These are phyloP conservation scores for Drosophila albomicans DNA, from an alignment of 1,140 invertebrate species.

Conservation along the genomic window DNA sequence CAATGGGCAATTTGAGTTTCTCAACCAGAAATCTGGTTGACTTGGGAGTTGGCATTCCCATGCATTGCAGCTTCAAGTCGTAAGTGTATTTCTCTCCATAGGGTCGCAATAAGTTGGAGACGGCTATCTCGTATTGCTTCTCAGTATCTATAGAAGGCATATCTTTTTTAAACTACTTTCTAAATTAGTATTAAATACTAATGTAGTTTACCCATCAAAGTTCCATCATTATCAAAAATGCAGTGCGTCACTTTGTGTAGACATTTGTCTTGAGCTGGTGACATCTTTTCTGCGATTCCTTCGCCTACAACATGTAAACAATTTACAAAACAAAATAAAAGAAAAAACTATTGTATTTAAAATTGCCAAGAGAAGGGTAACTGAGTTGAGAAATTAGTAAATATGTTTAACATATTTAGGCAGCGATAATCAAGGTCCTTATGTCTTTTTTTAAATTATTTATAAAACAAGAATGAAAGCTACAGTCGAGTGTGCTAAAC, in stretches of 20 bases:
- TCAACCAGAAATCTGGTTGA: neutral
- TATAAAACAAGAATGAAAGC: no score
- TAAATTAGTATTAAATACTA: no score
- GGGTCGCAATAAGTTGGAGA: neutral
- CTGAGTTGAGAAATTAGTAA: no score
- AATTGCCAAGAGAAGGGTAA: no score
- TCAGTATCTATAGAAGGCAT: conserved; percentile 48
- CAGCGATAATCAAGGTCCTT: no score
- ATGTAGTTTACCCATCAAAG: conserved; percentile 48
- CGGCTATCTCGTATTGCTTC: neutral
- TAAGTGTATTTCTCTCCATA: conserved; percentile 33
- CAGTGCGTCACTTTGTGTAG: conserved; percentile 46
- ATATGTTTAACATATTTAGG: no score
- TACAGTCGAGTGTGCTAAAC: no score
- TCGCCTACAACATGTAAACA: conserved; percentile 4
- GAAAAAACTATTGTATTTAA: no score
- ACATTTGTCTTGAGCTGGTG: neutral
- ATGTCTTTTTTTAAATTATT: no score
- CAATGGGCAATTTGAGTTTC: conserved; percentile 33
- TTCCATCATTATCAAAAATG: conserved; percentile 70
- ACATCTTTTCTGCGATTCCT: neutral
- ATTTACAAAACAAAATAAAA: neutral
- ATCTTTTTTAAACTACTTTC: no score
- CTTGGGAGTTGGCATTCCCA: conserved; percentile 10
- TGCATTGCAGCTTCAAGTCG: conserved; percentile 16